Evolutionary conservation across 2,888 invertebrate species (phyloP), one percentile per base, ranked within the genome.

Genomic region (Diabrotica balteata): DNA sequence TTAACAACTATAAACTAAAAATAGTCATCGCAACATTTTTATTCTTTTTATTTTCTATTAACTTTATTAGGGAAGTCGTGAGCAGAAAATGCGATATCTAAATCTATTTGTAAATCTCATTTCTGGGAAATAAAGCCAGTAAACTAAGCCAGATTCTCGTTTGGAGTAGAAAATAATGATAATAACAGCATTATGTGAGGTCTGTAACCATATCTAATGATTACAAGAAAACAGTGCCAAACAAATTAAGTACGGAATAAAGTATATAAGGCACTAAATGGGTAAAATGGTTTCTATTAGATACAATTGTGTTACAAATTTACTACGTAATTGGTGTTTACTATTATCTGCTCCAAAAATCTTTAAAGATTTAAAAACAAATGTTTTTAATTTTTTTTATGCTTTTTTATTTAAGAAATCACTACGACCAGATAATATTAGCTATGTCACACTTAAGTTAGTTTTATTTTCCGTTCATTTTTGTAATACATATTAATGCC

Each of bases 161-260:
- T 59, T 44, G 45, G 55, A 60, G 59, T 67, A 43, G 63, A 67
- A 67, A 70, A 59, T 67, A 63, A 70, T 66, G 63, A 59, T 68
- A 70, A 70, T 57, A 63, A 63, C 60, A 46, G n/a, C 57, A 61
- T 75, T 72, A 75, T 71, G 64, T 63, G 59, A 59, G 64, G 61
- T 65, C 66, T 57, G 65, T 66, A 68, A 65, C 74, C 71, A 66
- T 74, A 75, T 68, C 74, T 73, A 74, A 72, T 75, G 76, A 75
- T 76, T 74, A 74, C 69, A 61, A 69, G 66, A 66, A 70, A 72
- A 76, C 72, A 72, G 67, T 67, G 66, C 69, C 47, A 63, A 60
- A 57, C 68, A 72, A 76, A 76, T 76, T 75, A 76, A 74, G 75
- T 76, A 75, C 75, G 75, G 71, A 72, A 67, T 63, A 61, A 58